phyloP scores from a whole-genome alignment of 2,113 vertebrate species.

The Hypomesus transpacificus region DNA sequence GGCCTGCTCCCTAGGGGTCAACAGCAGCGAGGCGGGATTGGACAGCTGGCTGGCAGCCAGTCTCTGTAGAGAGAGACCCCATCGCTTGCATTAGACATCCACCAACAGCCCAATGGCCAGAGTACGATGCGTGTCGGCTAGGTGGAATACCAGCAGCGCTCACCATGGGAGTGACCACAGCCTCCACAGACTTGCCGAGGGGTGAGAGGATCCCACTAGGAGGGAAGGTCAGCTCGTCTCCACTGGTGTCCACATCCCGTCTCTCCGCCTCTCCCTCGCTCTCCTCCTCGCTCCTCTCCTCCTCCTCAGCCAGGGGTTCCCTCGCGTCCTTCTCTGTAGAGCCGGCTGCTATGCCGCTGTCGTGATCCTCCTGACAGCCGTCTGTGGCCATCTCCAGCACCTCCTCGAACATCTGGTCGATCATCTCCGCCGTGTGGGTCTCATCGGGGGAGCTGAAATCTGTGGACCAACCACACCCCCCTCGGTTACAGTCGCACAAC shows the following conservation, averaged over 20 bases:
- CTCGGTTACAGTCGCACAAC: neutral
- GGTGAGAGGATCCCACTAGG: constrained; percentile 70
- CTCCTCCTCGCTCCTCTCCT: constrained; percentile 24
- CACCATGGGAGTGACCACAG: constrained; percentile 73
- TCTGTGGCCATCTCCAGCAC: constrained; percentile 63
- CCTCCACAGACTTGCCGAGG: constrained; percentile 73
- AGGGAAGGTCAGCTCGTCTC: constrained; percentile 67
- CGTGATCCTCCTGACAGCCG: constrained; percentile 32
- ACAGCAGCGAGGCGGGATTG: constrained; percentile 36
- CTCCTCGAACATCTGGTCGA: constrained; percentile 73
- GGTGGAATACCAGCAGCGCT: constrained; percentile 19
- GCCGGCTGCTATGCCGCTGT: constrained; percentile 47
- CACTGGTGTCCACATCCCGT: constrained; percentile 28
- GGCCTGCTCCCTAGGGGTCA: constrained; percentile 31
- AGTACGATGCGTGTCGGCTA: neutral
- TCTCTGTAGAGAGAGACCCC: constrained; percentile 42
- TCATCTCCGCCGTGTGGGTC: constrained; percentile 63
- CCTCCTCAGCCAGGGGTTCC: neutral
- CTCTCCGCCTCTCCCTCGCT: constrained; percentile 9
- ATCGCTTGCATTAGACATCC: too few relatives aligned
- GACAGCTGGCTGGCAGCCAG: constrained; percentile 39
- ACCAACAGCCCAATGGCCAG: neutral
- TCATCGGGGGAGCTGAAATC: constrained; percentile 45
- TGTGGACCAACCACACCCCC: constrained; percentile 4
- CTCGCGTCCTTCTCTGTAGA: constrained; percentile 31